A percentile compares a stretch with the other conserved stretches of the same genome.
Evolutionary conservation across 2,888 invertebrate genomes (phyloP).

Genomic region (Drosophila mimica): DNA sequence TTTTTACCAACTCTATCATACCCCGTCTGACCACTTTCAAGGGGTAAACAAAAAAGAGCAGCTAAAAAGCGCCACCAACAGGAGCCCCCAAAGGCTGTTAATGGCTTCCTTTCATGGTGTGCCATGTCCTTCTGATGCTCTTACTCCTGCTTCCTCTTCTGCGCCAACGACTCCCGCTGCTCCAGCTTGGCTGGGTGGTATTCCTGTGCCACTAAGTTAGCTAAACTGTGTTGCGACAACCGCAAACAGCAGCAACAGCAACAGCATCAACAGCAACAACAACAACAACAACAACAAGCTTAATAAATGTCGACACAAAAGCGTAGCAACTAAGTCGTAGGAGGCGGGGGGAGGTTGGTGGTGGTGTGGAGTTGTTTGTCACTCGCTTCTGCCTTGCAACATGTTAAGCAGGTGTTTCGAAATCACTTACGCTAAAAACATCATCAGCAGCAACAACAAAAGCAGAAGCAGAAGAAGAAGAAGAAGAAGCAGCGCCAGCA

Average conservation of each 20-base stretch:
- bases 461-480: slow-evolving; percentile 1
- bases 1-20: neutral
- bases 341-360: neutral
- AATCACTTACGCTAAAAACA: slow-evolving; percentile 76
- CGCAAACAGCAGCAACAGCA: slow-evolving; percentile 59
- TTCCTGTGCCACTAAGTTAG: slow-evolving; percentile 43
- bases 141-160: neutral
- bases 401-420: slow-evolving; percentile 79
- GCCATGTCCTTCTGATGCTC: slow-evolving; percentile 29
- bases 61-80: slow-evolving; percentile 32
- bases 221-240: slow-evolving; percentile 71
- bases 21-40: neutral
- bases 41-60: slow-evolving; percentile 13
- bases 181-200: slow-evolving; percentile 7
- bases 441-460: slow-evolving; percentile 35
- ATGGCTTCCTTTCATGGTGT: slow-evolving; percentile 72
- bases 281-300: slow-evolving; percentile 57
- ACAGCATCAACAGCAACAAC: slow-evolving; percentile 16
- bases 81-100: slow-evolving; percentile 66
- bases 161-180: neutral
- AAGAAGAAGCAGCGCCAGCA: slow-evolving; percentile 19
- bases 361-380: slow-evolving; percentile 17
- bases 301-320: slow-evolving; percentile 78
- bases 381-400: slow-evolving; percentile 56
- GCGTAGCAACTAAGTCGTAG: slow-evolving; percentile 17